A percentile compares a stretch with the other conserved stretches of the same genome.
phyloP scores from a whole-genome alignment of 2,888 invertebrate species.

The Anodontia alba region DNA sequence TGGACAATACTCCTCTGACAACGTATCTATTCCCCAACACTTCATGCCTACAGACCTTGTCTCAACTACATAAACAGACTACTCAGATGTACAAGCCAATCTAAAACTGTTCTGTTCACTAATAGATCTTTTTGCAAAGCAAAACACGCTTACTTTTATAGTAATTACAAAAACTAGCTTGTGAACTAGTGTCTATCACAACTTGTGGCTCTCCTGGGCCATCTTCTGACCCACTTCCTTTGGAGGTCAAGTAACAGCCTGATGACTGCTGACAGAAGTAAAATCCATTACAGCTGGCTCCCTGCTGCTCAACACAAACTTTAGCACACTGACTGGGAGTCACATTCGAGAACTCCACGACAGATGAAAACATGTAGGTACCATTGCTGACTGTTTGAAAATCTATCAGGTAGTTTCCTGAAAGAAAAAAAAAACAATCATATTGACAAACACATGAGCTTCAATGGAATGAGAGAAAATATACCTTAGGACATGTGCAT shows the following conservation, averaged over 20 bases:
- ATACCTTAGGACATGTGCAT: too few relatives aligned
- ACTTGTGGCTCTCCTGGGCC: slow-evolving; percentile 2
- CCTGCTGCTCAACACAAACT: slow-evolving; percentile 40
- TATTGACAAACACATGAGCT: background rate
- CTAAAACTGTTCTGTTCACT: too few relatives aligned
- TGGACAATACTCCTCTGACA: too few relatives aligned
- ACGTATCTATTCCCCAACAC: too few relatives aligned
- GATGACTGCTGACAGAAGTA: background rate
- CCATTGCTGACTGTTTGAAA: slow-evolving; percentile 32
- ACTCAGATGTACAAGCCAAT: too few relatives aligned
- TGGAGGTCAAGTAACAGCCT: too few relatives aligned
- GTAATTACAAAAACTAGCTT: slow-evolving; percentile 31
- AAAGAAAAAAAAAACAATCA: background rate
- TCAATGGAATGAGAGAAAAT: too few relatives aligned
- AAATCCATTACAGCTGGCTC: slow-evolving; percentile 24
- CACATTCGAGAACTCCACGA: slow-evolving; percentile 24
- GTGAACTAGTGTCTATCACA: background rate
- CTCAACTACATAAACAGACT: too few relatives aligned
- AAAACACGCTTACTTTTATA: slow-evolving; percentile 40
- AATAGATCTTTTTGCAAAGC: too few relatives aligned
- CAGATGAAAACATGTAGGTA: slow-evolving; percentile 17
- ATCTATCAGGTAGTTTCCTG: slow-evolving; percentile 30
- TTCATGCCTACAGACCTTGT: too few relatives aligned
- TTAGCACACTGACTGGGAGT: slow-evolving; percentile 33
- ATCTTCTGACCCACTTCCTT: background rate